Base-by-base conservation (phyloP, 1,140 invertebrate genomes). In the Drosophila bocqueti region DNA sequence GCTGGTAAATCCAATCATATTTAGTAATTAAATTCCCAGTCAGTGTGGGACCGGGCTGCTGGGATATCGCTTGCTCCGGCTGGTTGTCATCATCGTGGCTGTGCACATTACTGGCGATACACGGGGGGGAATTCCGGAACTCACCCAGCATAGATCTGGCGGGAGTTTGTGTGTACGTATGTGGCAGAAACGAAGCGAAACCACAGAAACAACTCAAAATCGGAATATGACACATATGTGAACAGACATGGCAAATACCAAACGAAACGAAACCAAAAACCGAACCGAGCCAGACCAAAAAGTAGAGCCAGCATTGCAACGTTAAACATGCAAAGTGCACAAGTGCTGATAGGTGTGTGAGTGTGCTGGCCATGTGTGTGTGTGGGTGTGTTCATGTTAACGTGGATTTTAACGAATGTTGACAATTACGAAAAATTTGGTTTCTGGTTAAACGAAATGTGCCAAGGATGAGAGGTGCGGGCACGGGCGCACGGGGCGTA, bases 361-460 rank as follows among this genome's bases (percentile, higher is more conserved):
- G 10, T 50, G 45, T 29, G 6, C 29, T 43, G 46, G 3, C 24
- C 52, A 38, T 47, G 29, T 45, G 60, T 36, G 45, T 52, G 40
- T 31, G 21, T 21, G n/a, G 42, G 52, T 40, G 58, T 57, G 58
- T 61, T 52, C 83, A 76, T 89, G 77, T 84, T 81, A 79, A 71
- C 77, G 68, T 84, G 43, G 78, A 81, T 84, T 89, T 89, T 90
- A 89, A 89, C 85, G 79, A 89, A 85, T 89, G 85, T 85, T 89
- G 85, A 89, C 85, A 89, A 90, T 89, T 89, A 91, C 85, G 78
- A 89, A 85, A 86, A 89, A 89, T 89, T 89, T 90, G 85, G 78
- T 81, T 90, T 81, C 66, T 79, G 78, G 85, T 85, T 85, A 90
- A 74, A 85, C 55, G 74, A 66, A 81, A 83, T 72, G 79, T 72